Evolutionary conservation across 2,113 vertebrate species (phyloP).

Genomic region (Pionites leucogaster): DNA sequence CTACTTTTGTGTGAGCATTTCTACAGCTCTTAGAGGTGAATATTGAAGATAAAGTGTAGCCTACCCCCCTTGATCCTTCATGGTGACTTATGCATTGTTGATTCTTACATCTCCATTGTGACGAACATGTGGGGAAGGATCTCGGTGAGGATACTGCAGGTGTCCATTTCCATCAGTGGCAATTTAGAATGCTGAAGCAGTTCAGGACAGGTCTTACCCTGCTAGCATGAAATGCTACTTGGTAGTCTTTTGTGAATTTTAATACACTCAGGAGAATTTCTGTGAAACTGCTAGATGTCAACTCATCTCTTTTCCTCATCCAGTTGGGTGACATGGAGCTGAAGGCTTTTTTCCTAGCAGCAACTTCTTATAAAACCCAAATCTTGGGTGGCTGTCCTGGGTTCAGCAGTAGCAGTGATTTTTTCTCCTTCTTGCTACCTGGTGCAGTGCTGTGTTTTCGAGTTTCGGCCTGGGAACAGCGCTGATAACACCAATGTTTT

Average conservation of each 20-base stretch:
- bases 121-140: background rate
- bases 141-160: background rate
- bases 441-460: too few species aligned
- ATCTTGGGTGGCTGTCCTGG: background rate
- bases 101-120: background rate
- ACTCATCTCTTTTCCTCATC: background rate
- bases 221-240: background rate
- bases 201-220: background rate
- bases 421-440: too few species aligned
- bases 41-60: background rate
- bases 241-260: background rate
- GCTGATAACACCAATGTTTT: too few species aligned
- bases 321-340: background rate
- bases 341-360: background rate
- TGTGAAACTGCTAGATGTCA: background rate
- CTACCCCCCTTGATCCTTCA: background rate
- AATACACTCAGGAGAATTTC: background rate
- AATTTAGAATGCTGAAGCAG: background rate
- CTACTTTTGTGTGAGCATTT: background rate
- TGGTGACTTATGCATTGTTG: background rate
- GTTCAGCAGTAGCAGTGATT: too few species aligned
- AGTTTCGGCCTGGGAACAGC: too few species aligned
- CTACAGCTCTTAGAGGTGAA: background rate
- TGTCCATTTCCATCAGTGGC: background rate
- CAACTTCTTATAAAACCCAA: background rate